Percentiles rank a stretch among this genome's conserved stretches.
These are phyloP conservation scores for Porphyrio hochstetteri DNA, from an alignment of 2,113 vertebrate genomes.

Conservation along the genomic window DNA sequence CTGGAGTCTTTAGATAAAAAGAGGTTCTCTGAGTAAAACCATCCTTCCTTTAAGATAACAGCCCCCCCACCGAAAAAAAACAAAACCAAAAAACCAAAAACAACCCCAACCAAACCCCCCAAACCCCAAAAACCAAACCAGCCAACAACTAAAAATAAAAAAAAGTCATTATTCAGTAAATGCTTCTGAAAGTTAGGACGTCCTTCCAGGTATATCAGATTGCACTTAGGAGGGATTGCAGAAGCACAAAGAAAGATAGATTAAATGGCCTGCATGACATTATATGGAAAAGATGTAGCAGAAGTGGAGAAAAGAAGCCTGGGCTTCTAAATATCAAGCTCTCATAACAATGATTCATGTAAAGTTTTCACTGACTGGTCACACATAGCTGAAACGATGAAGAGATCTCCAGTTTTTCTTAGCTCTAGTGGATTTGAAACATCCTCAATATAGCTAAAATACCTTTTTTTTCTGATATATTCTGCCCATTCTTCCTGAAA, in stretches of 20 bases:
- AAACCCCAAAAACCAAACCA: not conserved
- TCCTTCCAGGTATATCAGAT: not conserved
- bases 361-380: not conserved
- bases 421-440: not conserved
- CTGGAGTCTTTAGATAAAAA: not conserved
- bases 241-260: not conserved
- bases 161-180: not conserved
- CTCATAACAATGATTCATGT: not conserved
- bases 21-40: rapidly evolving
- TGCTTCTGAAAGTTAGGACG: not conserved
- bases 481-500: not conserved
- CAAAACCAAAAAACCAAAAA: too few species aligned
- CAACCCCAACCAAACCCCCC: too few species aligned
- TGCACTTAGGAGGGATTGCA: not conserved
- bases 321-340: not conserved
- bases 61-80: too few species aligned
- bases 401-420: not conserved
- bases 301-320: not conserved
- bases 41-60: not conserved
- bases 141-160: not conserved
- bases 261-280: not conserved
- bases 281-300: not conserved
- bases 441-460: not conserved
- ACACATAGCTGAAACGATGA: not conserved
- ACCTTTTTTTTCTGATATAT: not conserved